These are phyloP conservation scores for Colossoma macropomum DNA, from an alignment of 2,113 vertebrate genomes.

Conservation along the genomic window DNA sequence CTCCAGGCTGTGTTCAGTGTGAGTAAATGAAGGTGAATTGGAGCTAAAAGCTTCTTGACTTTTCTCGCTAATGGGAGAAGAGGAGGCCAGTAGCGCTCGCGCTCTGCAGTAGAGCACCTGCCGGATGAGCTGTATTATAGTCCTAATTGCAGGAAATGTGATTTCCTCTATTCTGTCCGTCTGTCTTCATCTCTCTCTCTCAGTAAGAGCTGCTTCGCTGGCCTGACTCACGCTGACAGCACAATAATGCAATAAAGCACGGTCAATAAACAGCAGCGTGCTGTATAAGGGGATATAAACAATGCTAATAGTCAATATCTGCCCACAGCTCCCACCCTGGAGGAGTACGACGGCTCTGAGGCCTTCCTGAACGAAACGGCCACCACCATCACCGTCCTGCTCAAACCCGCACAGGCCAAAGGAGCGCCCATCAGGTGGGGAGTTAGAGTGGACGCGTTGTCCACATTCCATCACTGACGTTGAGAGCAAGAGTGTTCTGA, in stretches of 20 bases:
- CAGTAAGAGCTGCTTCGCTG: neutral
- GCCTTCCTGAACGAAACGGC: slow-evolving; percentile 96
- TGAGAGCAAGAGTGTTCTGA: too few species aligned
- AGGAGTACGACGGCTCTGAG: slow-evolving; percentile 94
- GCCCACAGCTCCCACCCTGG: slow-evolving; percentile 88
- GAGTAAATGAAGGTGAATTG: slow-evolving; percentile 50
- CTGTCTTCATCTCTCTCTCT: neutral
- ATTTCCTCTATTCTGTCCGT: slow-evolving; percentile 27
- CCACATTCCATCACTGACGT: too few species aligned
- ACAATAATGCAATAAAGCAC: neutral
- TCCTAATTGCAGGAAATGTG: slow-evolving; percentile 40
- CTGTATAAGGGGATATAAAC: too few species aligned
- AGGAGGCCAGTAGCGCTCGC: slow-evolving; percentile 1
- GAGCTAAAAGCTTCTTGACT: slow-evolving; percentile 57
- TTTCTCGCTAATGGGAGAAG: slow-evolving; percentile 38
- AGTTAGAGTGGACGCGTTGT: too few species aligned
- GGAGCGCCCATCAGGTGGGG: slow-evolving; percentile 94
- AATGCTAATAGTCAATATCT: neutral
- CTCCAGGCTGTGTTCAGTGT: slow-evolving; percentile 24
- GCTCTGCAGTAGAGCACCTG: neutral
- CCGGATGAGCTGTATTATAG: slow-evolving; percentile 6
- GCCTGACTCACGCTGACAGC: neutral
- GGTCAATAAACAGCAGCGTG: neutral
- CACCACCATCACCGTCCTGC: slow-evolving; percentile 94
- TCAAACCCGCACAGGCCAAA: slow-evolving; percentile 97